Evolutionary conservation across 2,888 invertebrate genomes (phyloP).

Genomic region (Drosophila austrosaltans): DNA sequence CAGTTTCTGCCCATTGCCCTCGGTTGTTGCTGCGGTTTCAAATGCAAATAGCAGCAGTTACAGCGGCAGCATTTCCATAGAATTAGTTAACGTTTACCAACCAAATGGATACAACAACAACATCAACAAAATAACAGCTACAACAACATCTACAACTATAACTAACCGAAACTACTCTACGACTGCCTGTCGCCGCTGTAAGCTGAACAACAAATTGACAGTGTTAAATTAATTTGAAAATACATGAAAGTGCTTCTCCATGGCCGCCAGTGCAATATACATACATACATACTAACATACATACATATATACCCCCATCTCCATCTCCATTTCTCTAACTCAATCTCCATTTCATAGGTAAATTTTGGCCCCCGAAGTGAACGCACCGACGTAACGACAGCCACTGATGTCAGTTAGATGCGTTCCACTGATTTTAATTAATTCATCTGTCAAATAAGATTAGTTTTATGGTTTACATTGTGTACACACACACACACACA

Average conservation of each 20-base stretch:
- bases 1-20: conserved; percentile 9
- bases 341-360: conserved; percentile 53
- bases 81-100: conserved; percentile 81
- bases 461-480: conserved; percentile 80
- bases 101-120: conserved; percentile 52
- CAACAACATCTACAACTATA: conserved; percentile 12
- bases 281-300: too few species aligned
- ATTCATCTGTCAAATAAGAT: conserved; percentile 82
- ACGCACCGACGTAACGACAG: conserved; percentile 21
- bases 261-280: conserved; percentile 28
- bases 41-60: conserved; percentile 66
- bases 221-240: conserved; percentile 80
- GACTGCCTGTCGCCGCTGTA: conserved; percentile 55
- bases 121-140: conserved; percentile 16
- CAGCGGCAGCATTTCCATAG: conserved; percentile 68
- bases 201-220: conserved; percentile 77
- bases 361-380: conserved; percentile 42
- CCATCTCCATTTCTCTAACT: conserved; percentile 34
- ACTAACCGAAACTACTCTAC: conserved; percentile 22
- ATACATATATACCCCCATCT: background rate
- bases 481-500: conserved; percentile 34
- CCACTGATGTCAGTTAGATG: conserved; percentile 68
- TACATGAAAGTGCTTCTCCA: conserved; percentile 62
- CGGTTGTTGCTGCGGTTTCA: conserved; percentile 51
- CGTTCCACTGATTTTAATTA: conserved; percentile 80